Evolutionary conservation across 1,140 invertebrate genomes (phyloP).

Genomic region (Achroia grisella): DNA sequence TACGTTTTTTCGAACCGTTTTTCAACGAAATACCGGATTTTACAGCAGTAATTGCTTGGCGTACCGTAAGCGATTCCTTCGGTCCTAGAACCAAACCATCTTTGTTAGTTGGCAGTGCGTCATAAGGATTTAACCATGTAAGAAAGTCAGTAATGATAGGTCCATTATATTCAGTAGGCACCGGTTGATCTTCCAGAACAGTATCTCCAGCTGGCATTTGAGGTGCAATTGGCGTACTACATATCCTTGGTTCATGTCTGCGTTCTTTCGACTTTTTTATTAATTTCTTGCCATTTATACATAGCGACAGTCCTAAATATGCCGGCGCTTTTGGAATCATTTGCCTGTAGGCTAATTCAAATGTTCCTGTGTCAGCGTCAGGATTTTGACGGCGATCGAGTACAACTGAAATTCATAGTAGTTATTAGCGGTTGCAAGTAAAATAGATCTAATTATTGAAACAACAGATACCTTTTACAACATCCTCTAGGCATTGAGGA

Average conservation of each 20-base stretch:
- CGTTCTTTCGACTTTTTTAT: conserved; percentile 56
- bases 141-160: conserved; percentile 70
- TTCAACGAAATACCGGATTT: conserved; percentile 60
- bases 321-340: conserved; percentile 84
- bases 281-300: conserved; percentile 79
- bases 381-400: conserved; percentile 86
- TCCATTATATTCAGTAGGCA: conserved; percentile 56
- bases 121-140: conserved; percentile 64
- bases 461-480: conserved; percentile 85
- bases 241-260: conserved; percentile 39
- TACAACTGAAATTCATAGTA: conserved; percentile 80
- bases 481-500: conserved; percentile 90
- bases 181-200: conserved; percentile 33
- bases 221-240: conserved; percentile 29
- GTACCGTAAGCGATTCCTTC: conserved; percentile 63
- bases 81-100: conserved; percentile 47
- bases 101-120: conserved; percentile 50
- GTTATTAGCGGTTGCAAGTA: conserved; percentile 7
- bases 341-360: conserved; percentile 87
- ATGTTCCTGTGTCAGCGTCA: conserved; percentile 88
- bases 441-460: conserved; percentile 2
- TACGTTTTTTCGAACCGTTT: conserved; percentile 64
- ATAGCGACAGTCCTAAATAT: conserved; percentile 86
- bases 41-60: conserved; percentile 62
- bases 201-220: conserved; percentile 32